These are phyloP conservation scores for Bombus breviceps DNA, from an alignment of 1,140 invertebrate genomes.

Conservation along the genomic window DNA sequence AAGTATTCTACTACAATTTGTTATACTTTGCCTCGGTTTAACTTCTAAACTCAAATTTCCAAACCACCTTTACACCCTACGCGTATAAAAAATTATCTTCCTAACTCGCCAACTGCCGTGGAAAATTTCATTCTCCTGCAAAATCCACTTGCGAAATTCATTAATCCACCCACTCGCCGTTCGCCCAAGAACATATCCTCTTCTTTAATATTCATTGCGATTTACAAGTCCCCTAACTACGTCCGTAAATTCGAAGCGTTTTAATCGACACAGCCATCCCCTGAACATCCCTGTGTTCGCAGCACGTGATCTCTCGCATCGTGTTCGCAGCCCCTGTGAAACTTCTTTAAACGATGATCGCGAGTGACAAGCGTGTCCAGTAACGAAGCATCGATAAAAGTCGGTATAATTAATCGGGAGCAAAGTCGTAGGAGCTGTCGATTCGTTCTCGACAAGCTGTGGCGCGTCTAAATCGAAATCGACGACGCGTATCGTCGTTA, in stretches of 20 bases:
- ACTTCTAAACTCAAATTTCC: neutral
- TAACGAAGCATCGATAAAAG: neutral
- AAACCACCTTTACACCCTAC: neutral
- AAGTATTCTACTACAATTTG: neutral
- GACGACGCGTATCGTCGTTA: conserved; percentile 27
- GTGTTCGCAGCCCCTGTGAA: neutral
- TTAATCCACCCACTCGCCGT: neutral
- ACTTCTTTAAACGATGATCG: neutral
- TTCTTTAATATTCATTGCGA: neutral
- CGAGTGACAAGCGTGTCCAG: conserved; percentile 2
- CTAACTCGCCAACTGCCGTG: neutral
- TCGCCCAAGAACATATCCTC: neutral
- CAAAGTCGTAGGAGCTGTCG: conserved; percentile 1
- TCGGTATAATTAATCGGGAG: conserved; percentile 51
- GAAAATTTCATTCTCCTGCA: neutral
- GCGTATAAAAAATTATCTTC: no score
- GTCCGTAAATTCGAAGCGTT: neutral
- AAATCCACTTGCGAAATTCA: neutral
- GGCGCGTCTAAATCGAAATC: conserved; percentile 8
- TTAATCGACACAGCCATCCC: conserved; percentile 10
- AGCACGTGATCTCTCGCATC: no score
- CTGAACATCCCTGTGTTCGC: neutral
- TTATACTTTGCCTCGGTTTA: neutral
- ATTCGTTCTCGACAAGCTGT: conserved; percentile 7
- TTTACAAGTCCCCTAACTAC: neutral